A percentile compares a stretch with the other conserved stretches of the same genome.
These are phyloP conservation scores for Plutomurus gul DNA, from an alignment of 1,140 invertebrate genomes.

Conservation along the genomic window DNA sequence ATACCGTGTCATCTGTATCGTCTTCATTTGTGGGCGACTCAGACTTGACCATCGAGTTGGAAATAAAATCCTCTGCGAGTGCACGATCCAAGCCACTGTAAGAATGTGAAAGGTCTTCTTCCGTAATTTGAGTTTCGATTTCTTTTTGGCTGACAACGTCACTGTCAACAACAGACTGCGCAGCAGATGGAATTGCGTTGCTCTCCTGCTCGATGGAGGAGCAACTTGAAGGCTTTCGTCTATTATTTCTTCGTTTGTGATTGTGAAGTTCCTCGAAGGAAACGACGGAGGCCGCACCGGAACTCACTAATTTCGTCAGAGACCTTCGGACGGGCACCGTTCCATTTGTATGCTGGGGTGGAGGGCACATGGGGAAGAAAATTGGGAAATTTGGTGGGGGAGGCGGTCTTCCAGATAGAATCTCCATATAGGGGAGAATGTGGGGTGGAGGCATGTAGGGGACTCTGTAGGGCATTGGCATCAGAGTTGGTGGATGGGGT, in stretches of 20 bases:
- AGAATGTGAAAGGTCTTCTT: constrained; percentile 61
- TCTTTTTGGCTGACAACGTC: background rate
- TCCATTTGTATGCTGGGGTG: background rate
- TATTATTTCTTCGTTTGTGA: background rate
- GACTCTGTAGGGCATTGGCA: background rate
- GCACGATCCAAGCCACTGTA: constrained; percentile 68
- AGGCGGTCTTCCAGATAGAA: background rate
- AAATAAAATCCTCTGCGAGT: constrained; percentile 70
- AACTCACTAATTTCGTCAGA: background rate
- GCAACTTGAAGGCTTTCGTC: background rate
- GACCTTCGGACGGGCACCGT: background rate
- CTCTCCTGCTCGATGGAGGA: background rate
- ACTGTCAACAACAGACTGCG: background rate
- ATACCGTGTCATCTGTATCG: too few species aligned
- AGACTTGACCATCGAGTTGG: constrained; percentile 54
- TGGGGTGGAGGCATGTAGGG: background rate
- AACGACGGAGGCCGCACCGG: background rate
- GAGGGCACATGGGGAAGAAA: background rate
- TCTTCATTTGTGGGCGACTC: too few species aligned
- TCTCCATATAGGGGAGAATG: background rate
- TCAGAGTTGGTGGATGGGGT: constrained; percentile 2
- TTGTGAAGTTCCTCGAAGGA: background rate
- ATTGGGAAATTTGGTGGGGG: background rate
- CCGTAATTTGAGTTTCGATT: constrained; percentile 49
- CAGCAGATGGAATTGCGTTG: background rate